These are phyloP conservation scores for Phalanger gymnotis DNA, from an alignment of 2,797 vertebrate genomes.

Conservation along the genomic window DNA sequence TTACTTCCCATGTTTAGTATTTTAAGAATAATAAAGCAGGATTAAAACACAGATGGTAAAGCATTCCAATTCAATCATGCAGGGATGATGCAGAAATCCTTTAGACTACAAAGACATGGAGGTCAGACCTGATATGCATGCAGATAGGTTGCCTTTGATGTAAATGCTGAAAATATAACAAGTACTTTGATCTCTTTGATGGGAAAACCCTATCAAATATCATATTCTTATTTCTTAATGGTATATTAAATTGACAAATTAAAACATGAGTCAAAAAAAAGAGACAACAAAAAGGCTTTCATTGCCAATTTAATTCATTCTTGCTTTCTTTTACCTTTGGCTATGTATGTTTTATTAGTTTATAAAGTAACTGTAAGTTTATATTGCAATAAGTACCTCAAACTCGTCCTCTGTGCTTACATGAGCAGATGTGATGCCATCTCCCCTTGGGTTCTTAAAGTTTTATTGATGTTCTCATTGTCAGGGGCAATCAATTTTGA, in stretches of 20 bases:
- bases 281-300: neutral
- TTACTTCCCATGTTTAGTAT: conserved; percentile 11
- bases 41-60: neutral
- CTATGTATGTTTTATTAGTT: conserved; percentile 44
- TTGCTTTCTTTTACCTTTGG: conserved; percentile 43
- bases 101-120: neutral
- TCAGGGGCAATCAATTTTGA: conserved; percentile 51
- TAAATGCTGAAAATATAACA: conserved; percentile 23
- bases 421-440: conserved; percentile 37
- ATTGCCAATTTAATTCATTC: neutral
- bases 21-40: conserved; percentile 31
- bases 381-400: neutral
- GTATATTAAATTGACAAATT: conserved; percentile 26
- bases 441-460: conserved; percentile 1
- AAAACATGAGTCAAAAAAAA: neutral
- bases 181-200: conserved; percentile 16
- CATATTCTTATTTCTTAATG: conserved; percentile 24
- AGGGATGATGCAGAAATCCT: conserved; percentile 17
- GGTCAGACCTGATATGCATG: neutral
- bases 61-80: conserved; percentile 1
- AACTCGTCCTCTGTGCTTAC: conserved; percentile 41
- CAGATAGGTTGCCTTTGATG: neutral
- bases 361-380: neutral
- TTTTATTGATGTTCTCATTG: conserved; percentile 52
- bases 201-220: neutral